phyloP scores from a whole-genome alignment of 2,797 vertebrate genomes.

The Balearica regulorum region DNA sequence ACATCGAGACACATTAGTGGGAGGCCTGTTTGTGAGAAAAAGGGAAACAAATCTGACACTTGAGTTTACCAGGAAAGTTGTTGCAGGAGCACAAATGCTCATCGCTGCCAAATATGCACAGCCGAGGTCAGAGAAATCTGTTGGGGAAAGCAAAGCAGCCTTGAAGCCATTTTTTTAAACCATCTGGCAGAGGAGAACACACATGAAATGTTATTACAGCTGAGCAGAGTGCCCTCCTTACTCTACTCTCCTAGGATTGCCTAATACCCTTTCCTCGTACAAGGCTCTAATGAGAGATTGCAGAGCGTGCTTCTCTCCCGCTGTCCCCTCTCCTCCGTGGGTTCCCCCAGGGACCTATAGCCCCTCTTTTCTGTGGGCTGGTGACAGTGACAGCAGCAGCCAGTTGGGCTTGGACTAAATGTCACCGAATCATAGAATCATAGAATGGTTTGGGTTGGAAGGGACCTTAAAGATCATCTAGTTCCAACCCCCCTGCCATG shows the following conservation, averaged over 20 bases:
- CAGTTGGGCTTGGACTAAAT: background rate
- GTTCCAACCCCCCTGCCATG: too few species aligned
- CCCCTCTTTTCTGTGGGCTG: background rate
- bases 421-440: background rate
- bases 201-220: background rate
- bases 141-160: conserved; percentile 6
- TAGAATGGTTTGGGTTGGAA: too few species aligned
- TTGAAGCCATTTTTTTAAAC: background rate
- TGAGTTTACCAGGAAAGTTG: conserved; percentile 16
- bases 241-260: background rate
- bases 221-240: background rate
- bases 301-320: rapidly evolving
- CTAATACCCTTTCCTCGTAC: background rate
- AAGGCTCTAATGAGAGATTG: background rate
- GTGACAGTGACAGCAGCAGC: background rate
- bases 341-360: background rate
- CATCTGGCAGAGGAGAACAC: background rate
- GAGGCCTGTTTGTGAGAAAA: conserved; percentile 50
- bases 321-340: background rate
- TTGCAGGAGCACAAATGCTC: conserved; percentile 6
- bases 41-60: conserved; percentile 47
- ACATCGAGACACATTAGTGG: background rate
- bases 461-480: too few species aligned
- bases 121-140: background rate
- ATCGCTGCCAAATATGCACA: background rate